These are phyloP conservation scores for Papilio polytes DNA, from an alignment of 1,140 invertebrate species.

Conservation along the genomic window DNA sequence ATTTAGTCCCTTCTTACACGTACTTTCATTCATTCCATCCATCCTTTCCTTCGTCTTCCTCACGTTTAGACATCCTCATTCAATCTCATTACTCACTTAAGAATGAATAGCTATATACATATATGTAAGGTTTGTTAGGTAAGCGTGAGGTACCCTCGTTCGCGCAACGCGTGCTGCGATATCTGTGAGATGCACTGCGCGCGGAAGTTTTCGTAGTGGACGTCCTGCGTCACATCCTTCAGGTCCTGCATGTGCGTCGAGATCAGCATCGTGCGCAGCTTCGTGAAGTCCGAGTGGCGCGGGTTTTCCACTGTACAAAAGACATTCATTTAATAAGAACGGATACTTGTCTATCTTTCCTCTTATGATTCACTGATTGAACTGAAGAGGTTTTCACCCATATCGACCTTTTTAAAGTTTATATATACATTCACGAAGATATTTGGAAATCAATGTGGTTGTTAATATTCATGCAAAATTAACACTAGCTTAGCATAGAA, in stretches of 20 bases:
- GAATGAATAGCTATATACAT: background rate
- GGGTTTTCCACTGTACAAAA: slow-evolving; percentile 94
- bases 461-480: no score
- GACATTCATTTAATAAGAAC: no score
- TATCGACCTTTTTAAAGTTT: no score
- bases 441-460: no score
- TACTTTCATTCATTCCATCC: no score
- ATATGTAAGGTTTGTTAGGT: background rate
- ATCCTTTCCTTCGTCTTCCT: background rate
- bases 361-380: no score
- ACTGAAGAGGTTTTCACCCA: no score
- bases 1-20: background rate
- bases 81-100: background rate
- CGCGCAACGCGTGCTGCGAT: slow-evolving; percentile 92
- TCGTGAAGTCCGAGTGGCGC: slow-evolving; percentile 98
- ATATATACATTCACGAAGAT: no score
- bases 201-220: slow-evolving; percentile 98
- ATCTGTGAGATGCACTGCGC: slow-evolving; percentile 95
- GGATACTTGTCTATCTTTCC: no score
- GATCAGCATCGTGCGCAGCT: slow-evolving; percentile 98
- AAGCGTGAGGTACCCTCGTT: slow-evolving; percentile 87
- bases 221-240: slow-evolving; percentile 97
- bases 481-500: no score
- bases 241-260: slow-evolving; percentile 98
- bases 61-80: background rate